Percentiles rank a stretch among this genome's conserved stretches.
These are phyloP conservation scores for Scatophagus argus DNA, from an alignment of 2,113 vertebrate species.

Conservation along the genomic window DNA sequence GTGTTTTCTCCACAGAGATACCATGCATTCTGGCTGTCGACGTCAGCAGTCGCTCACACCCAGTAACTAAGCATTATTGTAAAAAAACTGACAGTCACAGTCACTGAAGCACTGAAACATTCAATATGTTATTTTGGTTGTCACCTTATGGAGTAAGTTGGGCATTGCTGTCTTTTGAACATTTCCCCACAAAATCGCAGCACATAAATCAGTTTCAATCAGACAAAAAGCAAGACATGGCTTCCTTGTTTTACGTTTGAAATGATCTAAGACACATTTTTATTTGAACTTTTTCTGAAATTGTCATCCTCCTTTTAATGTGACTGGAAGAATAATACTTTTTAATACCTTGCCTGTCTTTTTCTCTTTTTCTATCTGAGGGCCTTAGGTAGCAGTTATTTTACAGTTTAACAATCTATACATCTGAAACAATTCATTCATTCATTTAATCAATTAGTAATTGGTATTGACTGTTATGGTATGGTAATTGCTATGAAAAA, in stretches of 20 bases:
- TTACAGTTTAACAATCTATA: neutral
- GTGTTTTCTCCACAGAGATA: neutral
- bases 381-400: neutral
- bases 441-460: too few relatives aligned
- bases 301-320: neutral
- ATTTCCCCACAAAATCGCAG: neutral
- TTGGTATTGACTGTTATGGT: too few relatives aligned
- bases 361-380: neutral
- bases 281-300: slow-evolving; percentile 3
- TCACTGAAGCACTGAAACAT: slow-evolving; percentile 21
- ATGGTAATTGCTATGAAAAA: too few relatives aligned
- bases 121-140: neutral
- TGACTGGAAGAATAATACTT: neutral
- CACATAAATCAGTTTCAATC: neutral
- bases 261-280: slow-evolving; percentile 7
- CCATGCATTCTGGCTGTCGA: neutral
- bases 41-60: neutral
- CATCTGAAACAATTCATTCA: too few relatives aligned
- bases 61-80: neutral
- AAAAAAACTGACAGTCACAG: neutral
- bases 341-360: neutral
- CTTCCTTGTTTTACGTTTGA: slow-evolving; percentile 5
- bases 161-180: neutral
- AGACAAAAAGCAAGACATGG: slow-evolving; percentile 5
- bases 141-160: neutral